Conservation (phyloP, 2,888 invertebrate genomes). For the Cryptophagus acutangulus region DNA sequence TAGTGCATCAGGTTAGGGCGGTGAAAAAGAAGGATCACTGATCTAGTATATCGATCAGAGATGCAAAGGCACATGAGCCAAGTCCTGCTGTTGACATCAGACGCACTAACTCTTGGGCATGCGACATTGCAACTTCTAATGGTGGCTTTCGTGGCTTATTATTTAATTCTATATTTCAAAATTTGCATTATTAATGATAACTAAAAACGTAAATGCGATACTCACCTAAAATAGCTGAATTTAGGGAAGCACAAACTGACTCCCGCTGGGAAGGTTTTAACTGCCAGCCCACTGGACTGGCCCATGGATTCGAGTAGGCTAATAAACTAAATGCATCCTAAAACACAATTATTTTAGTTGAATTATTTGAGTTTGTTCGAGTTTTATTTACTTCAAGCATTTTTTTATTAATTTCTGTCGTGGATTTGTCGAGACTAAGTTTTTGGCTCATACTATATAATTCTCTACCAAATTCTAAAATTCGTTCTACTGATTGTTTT, state of each 20-base stretch:
- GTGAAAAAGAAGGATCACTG: slow-evolving; percentile 48
- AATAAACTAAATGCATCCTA: slow-evolving; percentile 96
- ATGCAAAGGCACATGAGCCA: slow-evolving; percentile 93
- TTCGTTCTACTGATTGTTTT: slow-evolving; percentile 83
- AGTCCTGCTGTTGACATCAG: slow-evolving; percentile 86
- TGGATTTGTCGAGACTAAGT: slow-evolving; percentile 74
- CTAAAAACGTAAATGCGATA: slow-evolving; percentile 12
- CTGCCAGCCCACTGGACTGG: slow-evolving; percentile 94
- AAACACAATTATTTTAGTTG: not conserved
- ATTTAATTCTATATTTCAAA: slow-evolving; percentile 69
- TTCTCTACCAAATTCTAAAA: slow-evolving; percentile 91
- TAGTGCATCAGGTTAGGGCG: slow-evolving; percentile 18
- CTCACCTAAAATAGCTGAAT: slow-evolving; percentile 94
- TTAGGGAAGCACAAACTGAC: slow-evolving; percentile 90
- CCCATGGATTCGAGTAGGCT: slow-evolving; percentile 97
- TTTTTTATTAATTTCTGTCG: slow-evolving; percentile 78
- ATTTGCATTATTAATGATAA: slow-evolving; percentile 4
- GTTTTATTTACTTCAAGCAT: slow-evolving; percentile 72
- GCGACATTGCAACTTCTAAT: slow-evolving; percentile 86
- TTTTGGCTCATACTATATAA: slow-evolving; percentile 87
- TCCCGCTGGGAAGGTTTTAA: slow-evolving; percentile 92
- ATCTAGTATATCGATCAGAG: slow-evolving; percentile 76
- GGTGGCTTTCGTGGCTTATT: slow-evolving; percentile 88
- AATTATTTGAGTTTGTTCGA: slow-evolving; percentile 3
- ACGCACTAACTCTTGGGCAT: slow-evolving; percentile 82